Evolutionary conservation across 2,113 vertebrate genomes (phyloP), one percentile per base, ranked within the genome.

Genomic region (Pampusana beccarii): DNA sequence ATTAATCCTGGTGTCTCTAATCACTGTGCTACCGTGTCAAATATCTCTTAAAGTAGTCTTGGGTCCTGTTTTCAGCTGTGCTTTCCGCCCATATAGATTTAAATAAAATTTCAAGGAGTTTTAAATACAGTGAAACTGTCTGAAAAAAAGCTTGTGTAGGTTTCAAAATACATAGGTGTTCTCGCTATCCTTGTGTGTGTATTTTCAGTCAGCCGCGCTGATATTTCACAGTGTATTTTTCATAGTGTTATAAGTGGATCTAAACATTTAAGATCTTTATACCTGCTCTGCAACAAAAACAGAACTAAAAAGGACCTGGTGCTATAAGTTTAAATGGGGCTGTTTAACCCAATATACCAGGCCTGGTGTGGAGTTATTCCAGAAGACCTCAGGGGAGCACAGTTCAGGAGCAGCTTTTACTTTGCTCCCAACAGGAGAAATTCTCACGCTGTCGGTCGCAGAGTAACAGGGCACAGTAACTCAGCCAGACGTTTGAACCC

Each of bases 241-340:
- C 57, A 36, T 57, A n/a, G 69, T 2, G 3, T 31, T 85, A 14
- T 72, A 92, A 95, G 79, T 84, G 70, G 44, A 91, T 97, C 98
- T 97, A 96, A 98, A 97, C 96, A 97, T 98, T 98, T 98, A 67
- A 94, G 33, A 23, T 36, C 53, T 79, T 91, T 86, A 44, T 84
- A 86, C 71, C 53, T 81, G n/a, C 77, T 79, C 57, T 74, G 62
- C 72, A 93, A 40, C 44, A 74, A 74, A 95, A 95, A 92, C 65
- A 96, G 70, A 84, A 79, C 80, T 93, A 46, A 69, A 94, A 94
- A 88, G 44, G 72, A 56, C 25, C 80, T n/a, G 78, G 25, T 81
- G 77, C 31, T 75, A 0, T 33, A 50, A 40, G 65, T 78, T 90
- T 86, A 95, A 94, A 78, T 88, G 58, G 65, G 64, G 60, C 71